Percentiles rank a stretch among this genome's conserved stretches.
Evolutionary conservation across 2,113 vertebrate species (phyloP).

Genomic region (Periophthalmus modestus): DNA sequence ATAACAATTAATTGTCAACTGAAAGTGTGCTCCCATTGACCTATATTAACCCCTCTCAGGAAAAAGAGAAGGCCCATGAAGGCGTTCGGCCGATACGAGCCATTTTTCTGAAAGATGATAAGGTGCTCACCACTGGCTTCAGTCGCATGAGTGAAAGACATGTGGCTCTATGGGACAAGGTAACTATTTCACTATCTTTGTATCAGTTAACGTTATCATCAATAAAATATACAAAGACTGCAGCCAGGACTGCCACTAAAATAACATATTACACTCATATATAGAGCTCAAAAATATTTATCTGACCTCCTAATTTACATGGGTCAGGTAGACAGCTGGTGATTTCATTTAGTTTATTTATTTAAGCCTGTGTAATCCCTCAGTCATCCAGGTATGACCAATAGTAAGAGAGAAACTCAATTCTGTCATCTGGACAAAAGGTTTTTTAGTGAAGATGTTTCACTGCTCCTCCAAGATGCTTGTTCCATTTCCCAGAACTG

Average conservation of each 20-base stretch:
- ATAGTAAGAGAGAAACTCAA: too few relatives aligned
- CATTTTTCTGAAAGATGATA: constrained; percentile 91
- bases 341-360: too few relatives aligned
- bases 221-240: too few relatives aligned
- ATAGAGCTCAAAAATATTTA: neutral
- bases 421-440: too few relatives aligned
- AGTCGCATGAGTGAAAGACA: constrained; percentile 98
- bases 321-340: neutral
- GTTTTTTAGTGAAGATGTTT: too few relatives aligned
- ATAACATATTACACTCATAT: neutral
- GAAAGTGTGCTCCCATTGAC: neutral
- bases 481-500: too few relatives aligned
- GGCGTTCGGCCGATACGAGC: constrained; percentile 93
- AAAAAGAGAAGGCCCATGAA: constrained; percentile 95
- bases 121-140: constrained; percentile 95
- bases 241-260: neutral
- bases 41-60: constrained; percentile 71
- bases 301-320: neutral
- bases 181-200: constrained; percentile 48
- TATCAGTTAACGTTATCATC: too few relatives aligned
- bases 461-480: too few relatives aligned
- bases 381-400: too few relatives aligned
- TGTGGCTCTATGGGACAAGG: constrained; percentile 91
- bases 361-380: too few relatives aligned
- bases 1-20: neutral